Evolutionary conservation across 2,797 vertebrate genomes (phyloP), one percentile per base, ranked within the genome.

Genomic region (Acestrorhynchus altus): DNA sequence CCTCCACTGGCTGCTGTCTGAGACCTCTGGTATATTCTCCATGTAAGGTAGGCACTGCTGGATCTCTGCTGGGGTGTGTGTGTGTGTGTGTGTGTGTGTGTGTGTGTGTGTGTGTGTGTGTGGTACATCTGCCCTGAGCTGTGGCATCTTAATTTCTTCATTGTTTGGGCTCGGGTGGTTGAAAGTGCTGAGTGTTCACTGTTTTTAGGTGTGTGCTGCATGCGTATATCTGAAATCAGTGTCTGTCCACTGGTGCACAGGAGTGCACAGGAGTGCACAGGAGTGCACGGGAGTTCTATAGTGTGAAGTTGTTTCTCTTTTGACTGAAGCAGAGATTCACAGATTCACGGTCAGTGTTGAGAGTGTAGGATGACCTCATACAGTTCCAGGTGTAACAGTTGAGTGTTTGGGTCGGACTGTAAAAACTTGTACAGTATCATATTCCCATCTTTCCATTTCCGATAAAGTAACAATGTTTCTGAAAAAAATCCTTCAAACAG

Each of bases 1-100:
- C 52, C 63, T 46, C 51, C 18, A 16, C 8, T 24, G 49, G 49
- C 51, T 67, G 6, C 10, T 9, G 26, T 46, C 8, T 12, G 26
- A 56, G 15, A 59, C 18, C 9, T 10, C 35, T 4, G 39, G 13
- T 11, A 31, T 74, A 12, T 46, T 39, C 64, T 68, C 52, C 0
- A 20, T 57, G 74, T 76, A 67, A 75, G 74, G 74, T 76, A 76
- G 42, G 74, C 52, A 31, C 39, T 28, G 12, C 6, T 28, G 60
- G 59, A 0, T 61, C 42, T 59, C 40, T 51, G 16, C 35, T 28
- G 4, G 35, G 7, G 61, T 4, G 9, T 1, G 60, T 63, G 60
- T 35, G 26, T 63, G 26, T 39, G 26, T 12, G 65, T 8, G 46
- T 31, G 16, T 10, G 24, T 20, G 42, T 11, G 66, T 7, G 66